phyloP scores from a whole-genome alignment of 2,113 vertebrate species.

The Urocolius indicus region DNA sequence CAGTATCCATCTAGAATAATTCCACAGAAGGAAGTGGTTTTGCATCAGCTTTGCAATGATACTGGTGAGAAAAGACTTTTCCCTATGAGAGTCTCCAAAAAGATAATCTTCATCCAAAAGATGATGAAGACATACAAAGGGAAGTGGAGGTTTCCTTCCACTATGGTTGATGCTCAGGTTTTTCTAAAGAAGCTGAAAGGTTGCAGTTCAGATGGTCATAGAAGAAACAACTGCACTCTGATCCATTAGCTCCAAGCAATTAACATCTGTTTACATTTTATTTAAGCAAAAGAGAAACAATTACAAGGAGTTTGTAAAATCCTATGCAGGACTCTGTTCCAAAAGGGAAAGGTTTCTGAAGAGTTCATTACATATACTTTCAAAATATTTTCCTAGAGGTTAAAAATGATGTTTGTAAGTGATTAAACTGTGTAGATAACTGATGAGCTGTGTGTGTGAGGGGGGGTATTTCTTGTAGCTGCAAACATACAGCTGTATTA shows the following conservation, averaged over 20 bases:
- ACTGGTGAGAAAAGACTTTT: background rate
- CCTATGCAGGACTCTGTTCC: background rate
- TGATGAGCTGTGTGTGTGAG: constrained; percentile 43
- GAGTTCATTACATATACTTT: background rate
- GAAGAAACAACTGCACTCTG: background rate
- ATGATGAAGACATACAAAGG: background rate
- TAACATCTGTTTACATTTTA: constrained; percentile 55
- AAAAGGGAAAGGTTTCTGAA: constrained; percentile 35
- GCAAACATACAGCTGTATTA: constrained; percentile 2
- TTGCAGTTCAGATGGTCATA: background rate
- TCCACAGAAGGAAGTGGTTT: background rate
- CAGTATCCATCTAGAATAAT: background rate
- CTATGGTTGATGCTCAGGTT: background rate
- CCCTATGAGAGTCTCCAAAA: background rate
- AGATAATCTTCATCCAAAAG: background rate
- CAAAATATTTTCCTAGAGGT: constrained; percentile 62
- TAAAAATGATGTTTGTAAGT: constrained; percentile 59
- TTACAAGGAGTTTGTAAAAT: background rate
- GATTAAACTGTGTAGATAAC: constrained; percentile 55
- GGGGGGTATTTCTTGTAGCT: constrained; percentile 42
- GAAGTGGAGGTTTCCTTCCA: background rate
- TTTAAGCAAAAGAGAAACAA: background rate
- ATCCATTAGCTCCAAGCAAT: background rate
- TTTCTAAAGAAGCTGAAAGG: background rate
- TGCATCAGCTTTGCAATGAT: background rate